Evolutionary conservation across 2,113 vertebrate genomes (phyloP), one percentile per base, ranked within the genome.

Genomic region (Eubucco bourcierii): DNA sequence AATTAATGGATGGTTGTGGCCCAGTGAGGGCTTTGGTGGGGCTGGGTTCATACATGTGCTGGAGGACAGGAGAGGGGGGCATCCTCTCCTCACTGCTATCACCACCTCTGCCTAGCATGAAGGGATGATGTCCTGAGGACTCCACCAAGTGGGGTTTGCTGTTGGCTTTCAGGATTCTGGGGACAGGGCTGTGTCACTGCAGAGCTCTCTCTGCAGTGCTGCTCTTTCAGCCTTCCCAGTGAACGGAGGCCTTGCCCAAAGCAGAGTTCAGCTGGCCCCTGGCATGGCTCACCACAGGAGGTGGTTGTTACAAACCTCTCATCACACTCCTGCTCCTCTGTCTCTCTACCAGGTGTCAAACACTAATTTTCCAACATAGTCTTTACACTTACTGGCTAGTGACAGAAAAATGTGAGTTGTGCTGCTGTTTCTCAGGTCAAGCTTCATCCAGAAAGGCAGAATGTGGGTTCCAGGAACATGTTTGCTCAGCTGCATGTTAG

Each of bases 281-380:
- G 50, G 50, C 50, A 25, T 52, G 13, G 50, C 50, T 52, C 23
- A 52, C 23, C 1, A 3, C 2, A 2, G 64, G 31, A 21, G 12
- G 6, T 10, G 31, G 10, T 5, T 12, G 2, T 1, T 6, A 0
- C 64, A 44, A 12, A 15, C 56, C 63, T 33, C 66, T 46, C 7
- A 0, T 1, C 3, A 19, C 0, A 0, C 68, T 6, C 27, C 1
- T 9, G 31, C 0, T 39, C 52, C 76, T 52, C 17, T 12, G 1
- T 10, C 25, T 17, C 1, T 2, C 10, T 5, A 1, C 0, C 0
- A 2, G 19, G 37, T 44, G 1, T 10, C 1, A 1, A 39, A 4
- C 37, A 2, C 7, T 20, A 4, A 1, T 15, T 55, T 27, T 10
- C 15, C 23, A 3, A 23, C 0, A 2, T 4, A 8, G 46, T 28